Evolutionary conservation across 92 coral and sea anemone genomes (phyloP).

Genomic region (Virgularia gustaviana): DNA sequence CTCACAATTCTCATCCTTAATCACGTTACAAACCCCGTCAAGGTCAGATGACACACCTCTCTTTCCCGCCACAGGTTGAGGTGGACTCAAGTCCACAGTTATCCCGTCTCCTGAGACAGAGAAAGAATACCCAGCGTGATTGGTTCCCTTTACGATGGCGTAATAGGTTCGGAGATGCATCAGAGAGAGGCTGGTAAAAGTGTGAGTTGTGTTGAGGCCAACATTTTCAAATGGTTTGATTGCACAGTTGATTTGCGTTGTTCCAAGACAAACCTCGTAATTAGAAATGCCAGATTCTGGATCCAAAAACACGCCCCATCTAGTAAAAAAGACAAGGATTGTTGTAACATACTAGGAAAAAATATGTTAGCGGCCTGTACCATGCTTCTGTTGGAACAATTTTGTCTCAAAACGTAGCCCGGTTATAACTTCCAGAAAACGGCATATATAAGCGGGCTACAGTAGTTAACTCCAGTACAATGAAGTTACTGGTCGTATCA

Average conservation of each 20-base stretch:
- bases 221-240: constrained; percentile 43
- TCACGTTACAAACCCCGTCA: neutral
- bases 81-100: constrained; percentile 64
- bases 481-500: too few species aligned
- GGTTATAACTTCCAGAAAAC: too few species aligned
- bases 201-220: constrained; percentile 46
- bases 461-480: too few species aligned
- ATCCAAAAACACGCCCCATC: constrained; percentile 78
- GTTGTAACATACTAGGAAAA: neutral
- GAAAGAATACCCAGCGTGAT: constrained; percentile 62
- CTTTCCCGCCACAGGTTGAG: constrained; percentile 2
- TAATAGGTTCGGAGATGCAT: constrained; percentile 57
- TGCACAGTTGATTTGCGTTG: constrained; percentile 55
- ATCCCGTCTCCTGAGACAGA: constrained; percentile 51
- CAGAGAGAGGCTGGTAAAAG: constrained; percentile 50
- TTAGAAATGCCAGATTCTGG: constrained; percentile 62
- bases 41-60: neutral
- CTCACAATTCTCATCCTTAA: neutral
- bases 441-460: too few species aligned
- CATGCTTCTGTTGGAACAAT: too few species aligned
- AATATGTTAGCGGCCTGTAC: neutral
- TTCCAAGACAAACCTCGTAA: constrained; percentile 65
- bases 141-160: constrained; percentile 63
- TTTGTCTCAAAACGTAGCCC: too few species aligned
- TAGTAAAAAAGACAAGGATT: constrained; percentile 3